phyloP scores from a whole-genome alignment of 2,888 invertebrate species.

The Tenthredo mesomela region DNA sequence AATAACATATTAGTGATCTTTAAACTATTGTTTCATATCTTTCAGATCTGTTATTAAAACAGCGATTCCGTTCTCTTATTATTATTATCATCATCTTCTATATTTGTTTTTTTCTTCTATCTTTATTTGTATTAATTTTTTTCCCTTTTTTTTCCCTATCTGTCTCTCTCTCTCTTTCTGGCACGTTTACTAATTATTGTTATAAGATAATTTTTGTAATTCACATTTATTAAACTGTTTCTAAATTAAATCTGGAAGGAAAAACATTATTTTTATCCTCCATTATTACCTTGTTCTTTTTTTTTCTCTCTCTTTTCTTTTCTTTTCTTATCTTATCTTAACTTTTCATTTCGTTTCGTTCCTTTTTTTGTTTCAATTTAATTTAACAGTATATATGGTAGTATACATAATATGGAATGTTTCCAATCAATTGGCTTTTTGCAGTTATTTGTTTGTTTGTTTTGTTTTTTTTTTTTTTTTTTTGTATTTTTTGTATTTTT shows the following conservation, averaged over 20 bases:
- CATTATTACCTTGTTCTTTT: neutral
- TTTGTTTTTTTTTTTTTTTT: neutral
- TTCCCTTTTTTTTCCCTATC: neutral
- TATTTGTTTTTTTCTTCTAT: neutral
- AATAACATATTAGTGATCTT: neutral
- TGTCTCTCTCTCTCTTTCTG: neutral
- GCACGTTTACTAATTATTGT: neutral
- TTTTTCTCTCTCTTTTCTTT: neutral
- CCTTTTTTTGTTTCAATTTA: neutral
- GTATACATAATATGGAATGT: conserved; percentile 28
- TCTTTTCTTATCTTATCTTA: neutral
- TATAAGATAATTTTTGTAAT: neutral
- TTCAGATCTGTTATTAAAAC: neutral
- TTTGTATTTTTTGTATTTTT: neutral
- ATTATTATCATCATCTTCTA: neutral
- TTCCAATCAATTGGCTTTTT: conserved; percentile 46
- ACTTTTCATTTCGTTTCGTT: too few species aligned
- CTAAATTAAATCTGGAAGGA: neutral
- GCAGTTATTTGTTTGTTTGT: neutral
- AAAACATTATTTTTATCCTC: neutral
- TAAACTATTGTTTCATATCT: conserved; percentile 6
- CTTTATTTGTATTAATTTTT: neutral
- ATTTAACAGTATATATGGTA: conserved; percentile 28
- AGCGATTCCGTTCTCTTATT: neutral
- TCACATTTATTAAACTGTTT: neutral